Evolutionary conservation across 2,113 vertebrate species (phyloP), one percentile per base, ranked within the genome.

Genomic region (Rhagologus leucostigma): DNA sequence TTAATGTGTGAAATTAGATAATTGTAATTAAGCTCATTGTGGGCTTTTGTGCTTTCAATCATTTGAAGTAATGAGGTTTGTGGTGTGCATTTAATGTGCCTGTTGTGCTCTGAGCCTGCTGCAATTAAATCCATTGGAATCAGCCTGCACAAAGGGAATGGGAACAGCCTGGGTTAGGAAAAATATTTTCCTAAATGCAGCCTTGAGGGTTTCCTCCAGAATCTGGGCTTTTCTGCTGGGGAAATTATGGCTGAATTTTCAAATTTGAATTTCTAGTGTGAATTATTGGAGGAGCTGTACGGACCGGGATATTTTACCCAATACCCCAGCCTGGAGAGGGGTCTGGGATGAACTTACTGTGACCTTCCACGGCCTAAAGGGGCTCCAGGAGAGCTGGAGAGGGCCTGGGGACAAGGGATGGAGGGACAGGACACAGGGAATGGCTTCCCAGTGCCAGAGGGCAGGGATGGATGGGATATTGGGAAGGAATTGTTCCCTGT

Each of bases 21-120:
- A 71, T 74, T 89, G 70, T 50, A 63, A 65, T 76, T 41, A 59
- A 84, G 52, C 52, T 86, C n/a, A 91, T 87, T 82, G 52, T 81
- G 59, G 68, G 52, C 16, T 89, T 69, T 84, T 80, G 56, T 70
- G 56, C 57, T 67, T 84, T 87, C 84, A 83, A 55, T 91, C 20
- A 44, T 27, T 70, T 8, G 30, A 46, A 50, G 30, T 75, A 63
- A 81, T 39, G 67, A 81, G 52, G 73, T 52, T 59, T 46, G 47
- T 42, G 67, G 15, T 35, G 60, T 82, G 67, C 44, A 30, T 65
- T 93, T 74, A 13, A 55, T 26, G 24, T 46, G 64, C 46, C 63
- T 41, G 63, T 57, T 35, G 19, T 53, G 81, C 49, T 67, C 60
- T 32, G 53, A 53, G 55, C 1, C 1, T 30, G 46, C 49, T 76